phyloP scores from a whole-genome alignment of 2,113 vertebrate species.

The Lophura nycthemera region DNA sequence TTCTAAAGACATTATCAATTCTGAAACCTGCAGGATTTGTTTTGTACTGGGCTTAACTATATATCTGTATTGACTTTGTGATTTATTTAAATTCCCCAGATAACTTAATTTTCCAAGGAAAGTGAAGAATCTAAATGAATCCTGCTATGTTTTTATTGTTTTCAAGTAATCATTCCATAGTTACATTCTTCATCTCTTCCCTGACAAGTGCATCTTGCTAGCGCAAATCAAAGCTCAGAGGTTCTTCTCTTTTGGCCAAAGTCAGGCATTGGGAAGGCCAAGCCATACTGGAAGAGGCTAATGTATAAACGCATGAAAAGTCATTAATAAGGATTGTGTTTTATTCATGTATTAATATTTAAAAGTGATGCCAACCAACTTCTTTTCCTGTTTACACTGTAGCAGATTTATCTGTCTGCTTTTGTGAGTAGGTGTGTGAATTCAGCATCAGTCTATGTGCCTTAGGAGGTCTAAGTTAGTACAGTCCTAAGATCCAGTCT shows the following conservation, averaged over 20 bases:
- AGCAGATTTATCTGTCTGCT: background rate
- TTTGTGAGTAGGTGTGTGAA: background rate
- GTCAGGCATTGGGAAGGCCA: background rate
- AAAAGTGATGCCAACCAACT: background rate
- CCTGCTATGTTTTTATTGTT: slow-evolving; percentile 30
- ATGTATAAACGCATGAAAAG: background rate
- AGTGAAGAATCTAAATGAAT: slow-evolving; percentile 47
- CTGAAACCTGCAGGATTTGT: slow-evolving; percentile 53
- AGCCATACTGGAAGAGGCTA: background rate
- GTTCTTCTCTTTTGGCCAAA: background rate
- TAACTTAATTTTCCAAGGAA: slow-evolving; percentile 56
- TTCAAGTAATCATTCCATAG: slow-evolving; percentile 35
- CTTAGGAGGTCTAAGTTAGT: background rate
- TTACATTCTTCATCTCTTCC: background rate
- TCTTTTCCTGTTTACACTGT: background rate
- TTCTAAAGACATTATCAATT: slow-evolving; percentile 42
- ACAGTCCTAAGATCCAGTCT: background rate
- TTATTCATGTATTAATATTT: background rate
- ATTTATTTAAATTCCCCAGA: slow-evolving; percentile 65
- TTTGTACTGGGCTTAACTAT: slow-evolving; percentile 43
- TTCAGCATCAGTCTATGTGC: background rate
- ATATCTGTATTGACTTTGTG: slow-evolving; percentile 16
- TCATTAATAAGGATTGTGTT: background rate
- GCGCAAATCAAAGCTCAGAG: background rate
- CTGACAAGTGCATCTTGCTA: background rate